Evolutionary conservation across 2,113 vertebrate species (phyloP).

Genomic region (Ranitomeya variabilis): DNA sequence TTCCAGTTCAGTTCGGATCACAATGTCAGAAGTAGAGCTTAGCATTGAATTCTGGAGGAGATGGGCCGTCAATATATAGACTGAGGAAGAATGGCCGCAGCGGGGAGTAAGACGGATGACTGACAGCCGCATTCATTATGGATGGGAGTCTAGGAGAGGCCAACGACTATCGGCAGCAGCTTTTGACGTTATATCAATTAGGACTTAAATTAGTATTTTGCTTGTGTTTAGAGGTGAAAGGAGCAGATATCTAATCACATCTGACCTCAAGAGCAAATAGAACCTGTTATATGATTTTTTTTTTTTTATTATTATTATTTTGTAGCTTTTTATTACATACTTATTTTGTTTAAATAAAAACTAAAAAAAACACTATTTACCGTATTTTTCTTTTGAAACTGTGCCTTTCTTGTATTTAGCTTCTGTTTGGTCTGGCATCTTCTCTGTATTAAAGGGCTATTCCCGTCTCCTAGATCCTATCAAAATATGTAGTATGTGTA

Average conservation of each 20-base stretch:
- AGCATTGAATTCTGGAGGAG: constrained; percentile 9
- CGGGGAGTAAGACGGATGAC: background rate
- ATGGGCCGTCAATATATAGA: constrained; percentile 29
- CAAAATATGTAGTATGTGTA: no score
- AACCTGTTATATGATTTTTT: background rate
- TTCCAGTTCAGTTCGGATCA: background rate
- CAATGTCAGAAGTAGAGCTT: constrained; percentile 1
- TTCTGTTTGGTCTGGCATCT: no score
- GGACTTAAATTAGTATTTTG: background rate
- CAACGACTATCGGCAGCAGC: constrained; percentile 12
- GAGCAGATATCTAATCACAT: background rate
- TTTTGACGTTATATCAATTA: constrained; percentile 11
- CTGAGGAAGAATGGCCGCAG: background rate
- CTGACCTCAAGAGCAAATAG: background rate
- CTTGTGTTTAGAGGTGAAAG: constrained; percentile 2
- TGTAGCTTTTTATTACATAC: background rate
- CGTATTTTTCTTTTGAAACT: no score
- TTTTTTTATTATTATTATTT: background rate
- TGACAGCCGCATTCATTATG: constrained; percentile 28
- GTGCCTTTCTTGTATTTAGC: no score
- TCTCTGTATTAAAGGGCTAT: no score
- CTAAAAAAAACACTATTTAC: no score
- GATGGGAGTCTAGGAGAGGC: constrained; percentile 5
- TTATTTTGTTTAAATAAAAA: background rate
- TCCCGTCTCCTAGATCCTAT: no score